Conservation (phyloP, 2,797 vertebrate genomes). For the Protosalanx chinensis region DNA sequence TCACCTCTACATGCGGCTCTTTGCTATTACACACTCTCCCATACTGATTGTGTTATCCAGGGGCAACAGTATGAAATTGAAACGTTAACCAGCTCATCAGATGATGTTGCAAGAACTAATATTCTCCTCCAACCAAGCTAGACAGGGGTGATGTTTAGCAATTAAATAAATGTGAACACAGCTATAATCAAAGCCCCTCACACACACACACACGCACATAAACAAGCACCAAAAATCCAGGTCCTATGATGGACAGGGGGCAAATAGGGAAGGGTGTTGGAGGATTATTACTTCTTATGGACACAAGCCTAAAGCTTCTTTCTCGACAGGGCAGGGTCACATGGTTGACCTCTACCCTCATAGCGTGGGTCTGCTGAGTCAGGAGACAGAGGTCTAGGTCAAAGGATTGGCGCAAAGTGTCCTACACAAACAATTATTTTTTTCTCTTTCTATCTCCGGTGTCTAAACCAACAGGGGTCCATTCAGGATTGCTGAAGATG, state of each 20-base stretch:
- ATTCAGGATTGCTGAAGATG: too few relatives aligned
- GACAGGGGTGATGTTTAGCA: neutral
- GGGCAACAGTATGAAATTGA: too few relatives aligned
- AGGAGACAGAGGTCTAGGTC: slow-evolving; percentile 10
- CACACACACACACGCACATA: neutral
- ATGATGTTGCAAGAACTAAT: too few relatives aligned
- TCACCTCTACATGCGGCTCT: slow-evolving; percentile 1
- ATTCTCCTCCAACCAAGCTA: neutral
- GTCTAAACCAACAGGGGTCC: too few relatives aligned
- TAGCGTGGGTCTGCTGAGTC: neutral
- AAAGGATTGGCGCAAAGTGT: slow-evolving; percentile 30
- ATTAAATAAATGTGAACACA: neutral
- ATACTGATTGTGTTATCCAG: too few relatives aligned
- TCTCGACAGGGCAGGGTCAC: slow-evolving; percentile 51
- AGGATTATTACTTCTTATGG: slow-evolving; percentile 39
- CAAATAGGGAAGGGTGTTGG: neutral
- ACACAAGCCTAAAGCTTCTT: slow-evolving; percentile 36
- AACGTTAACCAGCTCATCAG: too few relatives aligned
- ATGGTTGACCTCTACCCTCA: slow-evolving; percentile 52
- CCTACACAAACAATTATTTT: slow-evolving; percentile 56
- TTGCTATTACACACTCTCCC: neutral
- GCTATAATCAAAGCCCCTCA: neutral
- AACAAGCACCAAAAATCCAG: slow-evolving; percentile 9
- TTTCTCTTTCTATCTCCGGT: slow-evolving; percentile 51
- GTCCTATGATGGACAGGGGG: neutral